phyloP scores from a whole-genome alignment of 2,113 vertebrate species.

The Ondatra zibethicus region DNA sequence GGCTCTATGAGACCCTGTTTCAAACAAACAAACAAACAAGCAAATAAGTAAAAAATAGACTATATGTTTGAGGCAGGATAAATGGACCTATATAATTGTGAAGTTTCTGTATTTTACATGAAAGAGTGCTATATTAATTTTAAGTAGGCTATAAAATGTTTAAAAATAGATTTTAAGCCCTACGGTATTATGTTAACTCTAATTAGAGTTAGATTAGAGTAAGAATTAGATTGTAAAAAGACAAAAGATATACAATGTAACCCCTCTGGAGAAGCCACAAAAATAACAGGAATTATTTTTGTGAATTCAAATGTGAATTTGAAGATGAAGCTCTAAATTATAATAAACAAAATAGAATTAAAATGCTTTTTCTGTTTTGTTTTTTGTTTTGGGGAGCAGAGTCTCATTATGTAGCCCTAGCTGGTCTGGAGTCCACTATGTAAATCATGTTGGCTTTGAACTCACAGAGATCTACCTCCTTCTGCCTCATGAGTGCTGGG shows the following conservation, averaged over 20 bases:
- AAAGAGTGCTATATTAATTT: constrained; percentile 43
- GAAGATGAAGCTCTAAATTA: constrained; percentile 47
- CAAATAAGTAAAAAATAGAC: neutral
- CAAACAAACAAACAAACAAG: neutral
- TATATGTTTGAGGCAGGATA: neutral
- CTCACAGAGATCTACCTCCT: neutral
- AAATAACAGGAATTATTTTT: neutral
- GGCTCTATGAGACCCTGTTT: neutral
- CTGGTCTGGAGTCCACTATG: neutral
- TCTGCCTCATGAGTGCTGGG: neutral
- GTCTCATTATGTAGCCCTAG: neutral
- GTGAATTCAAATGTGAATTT: neutral
- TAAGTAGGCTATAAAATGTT: constrained; percentile 23
- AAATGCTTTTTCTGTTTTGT: neutral
- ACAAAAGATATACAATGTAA: constrained; percentile 50
- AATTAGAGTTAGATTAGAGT: neutral
- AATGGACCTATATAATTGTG: neutral
- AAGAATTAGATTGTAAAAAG: constrained; percentile 17
- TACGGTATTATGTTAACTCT: neutral
- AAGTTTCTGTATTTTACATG: constrained; percentile 51
- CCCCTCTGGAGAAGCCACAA: neutral
- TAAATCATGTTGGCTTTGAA: neutral
- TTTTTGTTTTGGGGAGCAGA: too few relatives aligned
- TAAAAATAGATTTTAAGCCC: constrained; percentile 36
- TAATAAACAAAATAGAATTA: constrained; percentile 32